Evolutionary conservation across 2,888 invertebrate species (phyloP).

Genomic region (Aethes cnicana): DNA sequence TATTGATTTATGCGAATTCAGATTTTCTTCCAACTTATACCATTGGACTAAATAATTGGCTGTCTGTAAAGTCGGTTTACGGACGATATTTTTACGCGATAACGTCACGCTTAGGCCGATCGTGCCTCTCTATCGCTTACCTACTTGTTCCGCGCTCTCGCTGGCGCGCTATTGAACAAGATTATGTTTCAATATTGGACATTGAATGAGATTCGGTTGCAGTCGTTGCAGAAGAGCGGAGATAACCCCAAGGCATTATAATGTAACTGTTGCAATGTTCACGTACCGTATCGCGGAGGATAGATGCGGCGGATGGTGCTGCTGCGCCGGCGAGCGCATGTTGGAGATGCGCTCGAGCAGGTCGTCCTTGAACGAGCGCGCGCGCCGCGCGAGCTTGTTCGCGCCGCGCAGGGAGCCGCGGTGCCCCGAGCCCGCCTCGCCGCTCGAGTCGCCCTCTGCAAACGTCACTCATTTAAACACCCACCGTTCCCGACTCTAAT

Average conservation of each 20-base stretch:
- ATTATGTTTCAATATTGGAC: no score
- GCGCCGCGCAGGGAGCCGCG: conserved; percentile 91
- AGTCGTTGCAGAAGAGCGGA: conserved; percentile 11
- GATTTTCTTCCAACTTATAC: no score
- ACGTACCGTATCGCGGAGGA: conserved; percentile 69
- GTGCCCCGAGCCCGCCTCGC: conserved; percentile 85
- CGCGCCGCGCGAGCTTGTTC: conserved; percentile 91
- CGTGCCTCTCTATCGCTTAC: no score
- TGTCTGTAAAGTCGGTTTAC: no score
- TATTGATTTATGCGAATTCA: no score
- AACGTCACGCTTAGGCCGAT: no score
- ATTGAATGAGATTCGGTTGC: no score
- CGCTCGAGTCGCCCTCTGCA: conserved; percentile 72
- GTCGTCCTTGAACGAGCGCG: conserved; percentile 96
- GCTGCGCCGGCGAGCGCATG: conserved; percentile 90
- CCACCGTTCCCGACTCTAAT: conserved; percentile 11
- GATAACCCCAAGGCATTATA: conserved; percentile 18
- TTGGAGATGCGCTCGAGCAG: conserved; percentile 94
- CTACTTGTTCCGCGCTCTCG: no score
- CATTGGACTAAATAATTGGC: no score
- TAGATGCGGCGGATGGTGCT: conserved; percentile 76
- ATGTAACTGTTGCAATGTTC: conserved; percentile 15
- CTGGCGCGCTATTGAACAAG: no score
- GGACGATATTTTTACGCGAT: no score
- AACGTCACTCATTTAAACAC: conserved; percentile 36